These are phyloP conservation scores for Antrozous pallidus DNA, from an alignment of 2,797 vertebrate genomes.

Conservation along the genomic window DNA sequence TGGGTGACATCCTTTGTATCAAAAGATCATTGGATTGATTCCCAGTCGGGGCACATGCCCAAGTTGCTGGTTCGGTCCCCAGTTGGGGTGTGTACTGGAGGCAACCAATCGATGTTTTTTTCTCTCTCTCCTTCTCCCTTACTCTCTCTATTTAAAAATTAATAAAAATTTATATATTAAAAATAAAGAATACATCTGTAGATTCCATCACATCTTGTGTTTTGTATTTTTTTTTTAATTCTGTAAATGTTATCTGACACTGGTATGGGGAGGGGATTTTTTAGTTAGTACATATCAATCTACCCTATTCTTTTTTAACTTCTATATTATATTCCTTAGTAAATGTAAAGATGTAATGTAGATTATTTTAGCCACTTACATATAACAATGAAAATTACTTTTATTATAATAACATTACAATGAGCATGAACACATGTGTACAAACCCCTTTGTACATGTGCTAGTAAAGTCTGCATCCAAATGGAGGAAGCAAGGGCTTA, in stretches of 20 bases:
- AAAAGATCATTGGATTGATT: no score
- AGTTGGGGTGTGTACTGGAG: no score
- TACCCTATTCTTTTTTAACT: neutral
- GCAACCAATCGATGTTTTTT: no score
- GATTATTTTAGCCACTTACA: neutral
- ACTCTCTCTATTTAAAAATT: no score
- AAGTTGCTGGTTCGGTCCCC: no score
- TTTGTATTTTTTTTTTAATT: neutral
- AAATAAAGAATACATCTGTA: neutral
- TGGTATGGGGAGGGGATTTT: neutral
- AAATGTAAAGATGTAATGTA: neutral
- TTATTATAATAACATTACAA: neutral
- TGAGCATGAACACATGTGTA: neutral
- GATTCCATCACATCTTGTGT: neutral
- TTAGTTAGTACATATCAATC: neutral
- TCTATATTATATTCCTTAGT: neutral
- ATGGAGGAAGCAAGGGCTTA: no score
- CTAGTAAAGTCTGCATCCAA: neutral
- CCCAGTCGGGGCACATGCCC: no score
- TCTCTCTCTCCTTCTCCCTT: no score
- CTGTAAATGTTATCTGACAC: neutral
- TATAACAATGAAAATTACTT: neutral
- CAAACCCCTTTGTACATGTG: neutral
- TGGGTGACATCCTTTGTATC: no score
- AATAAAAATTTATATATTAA: no score